These are phyloP conservation scores for Gallinago jamesoni DNA, from an alignment of 2,113 vertebrate species.

Conservation along the genomic window DNA sequence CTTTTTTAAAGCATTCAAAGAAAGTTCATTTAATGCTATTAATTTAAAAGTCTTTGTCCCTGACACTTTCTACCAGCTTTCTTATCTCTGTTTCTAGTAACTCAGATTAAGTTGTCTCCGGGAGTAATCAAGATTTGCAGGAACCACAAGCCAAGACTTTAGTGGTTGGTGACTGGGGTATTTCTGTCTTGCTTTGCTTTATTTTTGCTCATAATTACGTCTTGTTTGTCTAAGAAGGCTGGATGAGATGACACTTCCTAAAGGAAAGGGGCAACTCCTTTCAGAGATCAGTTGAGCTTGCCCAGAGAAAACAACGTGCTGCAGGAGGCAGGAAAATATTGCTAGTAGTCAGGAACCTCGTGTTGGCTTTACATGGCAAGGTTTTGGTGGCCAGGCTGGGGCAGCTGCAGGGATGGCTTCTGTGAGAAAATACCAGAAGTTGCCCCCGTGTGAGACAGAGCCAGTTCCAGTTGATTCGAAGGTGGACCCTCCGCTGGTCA, in stretches of 20 bases:
- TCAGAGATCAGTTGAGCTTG: background rate
- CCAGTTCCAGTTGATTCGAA: background rate
- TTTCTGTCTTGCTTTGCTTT: background rate
- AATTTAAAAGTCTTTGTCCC: background rate
- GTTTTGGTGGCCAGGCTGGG: background rate
- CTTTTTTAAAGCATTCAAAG: background rate
- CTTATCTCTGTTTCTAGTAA: background rate
- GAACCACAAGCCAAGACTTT: background rate
- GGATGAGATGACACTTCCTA: background rate
- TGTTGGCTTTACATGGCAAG: background rate
- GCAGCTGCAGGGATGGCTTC: background rate
- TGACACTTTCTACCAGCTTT: background rate
- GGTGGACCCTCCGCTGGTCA: background rate
- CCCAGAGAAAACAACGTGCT: background rate
- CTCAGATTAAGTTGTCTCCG: background rate
- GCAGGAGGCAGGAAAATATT: background rate
- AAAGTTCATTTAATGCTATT: background rate
- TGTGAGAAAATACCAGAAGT: background rate
- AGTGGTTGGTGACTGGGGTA: background rate
- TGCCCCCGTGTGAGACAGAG: background rate
- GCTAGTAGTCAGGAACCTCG: background rate
- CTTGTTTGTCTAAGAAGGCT: background rate
- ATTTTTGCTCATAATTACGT: background rate
- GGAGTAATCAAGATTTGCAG: background rate
- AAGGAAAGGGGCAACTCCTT: background rate